Base-by-base conservation (phyloP, 1,140 invertebrate species). In the Triops longicaudatus region DNA sequence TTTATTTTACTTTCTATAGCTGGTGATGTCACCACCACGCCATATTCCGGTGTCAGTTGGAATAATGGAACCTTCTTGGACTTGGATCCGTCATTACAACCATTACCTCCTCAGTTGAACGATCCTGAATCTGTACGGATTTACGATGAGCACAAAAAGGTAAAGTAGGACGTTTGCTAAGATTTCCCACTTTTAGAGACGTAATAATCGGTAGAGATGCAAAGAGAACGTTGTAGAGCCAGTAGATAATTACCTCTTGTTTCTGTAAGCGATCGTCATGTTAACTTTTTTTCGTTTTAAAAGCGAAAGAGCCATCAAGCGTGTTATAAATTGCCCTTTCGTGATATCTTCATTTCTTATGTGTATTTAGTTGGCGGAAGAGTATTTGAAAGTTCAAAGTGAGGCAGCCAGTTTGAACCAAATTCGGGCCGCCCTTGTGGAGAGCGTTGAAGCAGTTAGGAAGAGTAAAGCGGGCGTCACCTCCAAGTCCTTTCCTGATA, bases 301-400 rank as follows among this genome's bases (percentile, higher is more conserved):
- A n/a, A n/a, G n/a, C n/a, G n/a, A n/a, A n/a, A n/a, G n/a, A n/a
- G n/a, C n/a, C n/a, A n/a, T n/a, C n/a, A n/a, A n/a, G n/a, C n/a
- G n/a, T n/a, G n/a, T n/a, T n/a, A n/a, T n/a, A n/a, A n/a, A n/a
- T n/a, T n/a, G n/a, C n/a, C n/a, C n/a, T n/a, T n/a, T n/a, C n/a
- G n/a, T n/a, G n/a, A n/a, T n/a, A n/a, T n/a, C n/a, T n/a, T n/a
- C n/a, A n/a, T n/a, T n/a, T n/a, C n/a, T n/a, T n/a, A n/a, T n/a
- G n/a, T 0, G 78, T 73, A 80, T 76, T 72, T 81, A 84, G 83
- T 79, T 84, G 75, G 83, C 83, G 12, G 77, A 83, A 27, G 80
- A 83, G 77, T 83, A 83, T 78, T 73, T 83, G 42, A 81, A 82
- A 75, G 80, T 83, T 75, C 82, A 84, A 78, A 81, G 82, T 72